phyloP scores from a whole-genome alignment of 2,888 invertebrate species.

The Limnephilus rhombicus region DNA sequence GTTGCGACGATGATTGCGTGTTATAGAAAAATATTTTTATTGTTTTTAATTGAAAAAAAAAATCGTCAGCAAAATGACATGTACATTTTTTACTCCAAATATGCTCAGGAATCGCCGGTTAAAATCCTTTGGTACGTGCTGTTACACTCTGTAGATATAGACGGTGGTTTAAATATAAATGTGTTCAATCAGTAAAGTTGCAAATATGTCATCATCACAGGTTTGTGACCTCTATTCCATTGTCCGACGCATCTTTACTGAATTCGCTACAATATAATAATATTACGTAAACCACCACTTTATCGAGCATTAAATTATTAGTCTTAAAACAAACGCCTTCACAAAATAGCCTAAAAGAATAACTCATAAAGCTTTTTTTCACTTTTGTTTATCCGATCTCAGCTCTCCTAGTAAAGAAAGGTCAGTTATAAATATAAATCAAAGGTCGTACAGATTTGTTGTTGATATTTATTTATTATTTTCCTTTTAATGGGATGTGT shows the following conservation, averaged over 20 bases:
- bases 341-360: background rate
- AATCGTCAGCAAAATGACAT: too few species aligned
- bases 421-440: background rate
- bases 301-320: too few species aligned
- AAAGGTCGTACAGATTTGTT: slow-evolving; percentile 36
- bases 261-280: background rate
- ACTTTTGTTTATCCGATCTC: background rate
- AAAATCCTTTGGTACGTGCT: too few species aligned
- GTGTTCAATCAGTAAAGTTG: background rate
- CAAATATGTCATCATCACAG: background rate
- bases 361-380: background rate
- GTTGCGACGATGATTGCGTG: too few species aligned
- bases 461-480: slow-evolving; percentile 50
- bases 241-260: background rate
- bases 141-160: background rate
- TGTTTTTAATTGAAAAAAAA: too few species aligned
- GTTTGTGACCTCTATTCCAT: background rate
- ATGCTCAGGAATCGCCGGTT: too few species aligned
- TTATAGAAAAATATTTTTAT: too few species aligned
- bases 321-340: background rate
- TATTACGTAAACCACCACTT: too few species aligned
- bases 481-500: slow-evolving; percentile 46
- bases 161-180: background rate
- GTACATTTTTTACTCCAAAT: too few species aligned
- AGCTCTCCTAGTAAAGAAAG: background rate